phyloP scores from a whole-genome alignment of 2,888 invertebrate species.

The Mayetiola destructor region DNA sequence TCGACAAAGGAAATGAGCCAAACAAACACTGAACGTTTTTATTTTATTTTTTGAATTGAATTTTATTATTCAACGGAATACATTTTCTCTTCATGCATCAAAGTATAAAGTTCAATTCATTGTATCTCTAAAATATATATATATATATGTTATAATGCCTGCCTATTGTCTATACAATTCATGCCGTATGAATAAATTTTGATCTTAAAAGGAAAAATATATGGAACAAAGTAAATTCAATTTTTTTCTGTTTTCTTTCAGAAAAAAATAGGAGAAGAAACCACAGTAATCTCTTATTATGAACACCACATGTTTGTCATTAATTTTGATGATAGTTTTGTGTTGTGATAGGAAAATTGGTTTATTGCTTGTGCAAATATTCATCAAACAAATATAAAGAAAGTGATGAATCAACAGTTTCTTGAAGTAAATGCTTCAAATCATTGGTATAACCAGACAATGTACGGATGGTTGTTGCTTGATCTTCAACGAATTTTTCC shows the following conservation, averaged over 20 bases:
- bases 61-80: too few species aligned
- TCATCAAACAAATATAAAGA: slow-evolving; percentile 64
- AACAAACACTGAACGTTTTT: too few species aligned
- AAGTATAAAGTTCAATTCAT: too few species aligned
- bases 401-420: slow-evolving; percentile 45
- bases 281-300: neutral
- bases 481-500: slow-evolving; percentile 57
- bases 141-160: too few species aligned
- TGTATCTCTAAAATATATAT: too few species aligned
- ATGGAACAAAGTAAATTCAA: neutral
- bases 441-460: slow-evolving; percentile 61
- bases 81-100: too few species aligned
- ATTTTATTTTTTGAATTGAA: too few species aligned
- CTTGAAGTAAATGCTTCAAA: slow-evolving; percentile 47
- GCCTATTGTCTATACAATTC: too few species aligned
- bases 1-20: too few species aligned
- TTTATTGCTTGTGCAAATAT: slow-evolving; percentile 33
- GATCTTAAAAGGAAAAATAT: neutral
- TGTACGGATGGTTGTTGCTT: slow-evolving; percentile 50
- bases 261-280: neutral
- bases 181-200: neutral
- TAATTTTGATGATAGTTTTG: too few species aligned
- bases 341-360: neutral
- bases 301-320: too few species aligned
- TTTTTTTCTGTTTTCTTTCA: too few species aligned